These are phyloP conservation scores for Drosophila orena DNA, from an alignment of 1,140 invertebrate genomes.

Conservation along the genomic window DNA sequence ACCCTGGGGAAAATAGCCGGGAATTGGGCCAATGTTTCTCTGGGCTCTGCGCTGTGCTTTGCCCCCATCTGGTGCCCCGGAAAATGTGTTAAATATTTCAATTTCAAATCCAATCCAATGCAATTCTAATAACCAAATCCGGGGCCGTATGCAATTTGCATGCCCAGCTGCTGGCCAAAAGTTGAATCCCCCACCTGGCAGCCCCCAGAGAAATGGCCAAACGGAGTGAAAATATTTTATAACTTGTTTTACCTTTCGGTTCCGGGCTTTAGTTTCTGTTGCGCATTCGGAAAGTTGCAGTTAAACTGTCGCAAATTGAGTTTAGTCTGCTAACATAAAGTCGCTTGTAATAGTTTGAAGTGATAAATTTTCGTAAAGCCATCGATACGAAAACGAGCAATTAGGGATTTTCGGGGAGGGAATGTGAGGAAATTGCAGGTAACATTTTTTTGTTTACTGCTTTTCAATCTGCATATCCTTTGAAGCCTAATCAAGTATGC, in stretches of 20 bases:
- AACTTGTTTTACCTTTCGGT: conserved; percentile 49
- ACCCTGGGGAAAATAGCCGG: conserved; percentile 2
- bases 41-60: no score
- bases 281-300: conserved; percentile 26
- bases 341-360: conserved; percentile 37
- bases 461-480: no score
- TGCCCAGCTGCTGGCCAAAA: conserved; percentile 69
- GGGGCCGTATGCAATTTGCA: conserved; percentile 67
- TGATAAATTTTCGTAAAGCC: conserved; percentile 35
- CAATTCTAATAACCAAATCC: conserved; percentile 80
- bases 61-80: conserved; percentile 17
- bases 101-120: conserved; percentile 78
- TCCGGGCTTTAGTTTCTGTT: conserved; percentile 19
- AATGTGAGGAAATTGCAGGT: conserved; percentile 8
- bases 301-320: conserved; percentile 39
- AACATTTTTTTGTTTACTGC: no score
- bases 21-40: conserved; percentile 3
- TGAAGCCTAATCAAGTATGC: no score
- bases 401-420: conserved; percentile 3
- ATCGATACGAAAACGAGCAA: conserved; percentile 5
- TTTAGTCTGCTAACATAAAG: conserved; percentile 21
- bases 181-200: not conserved
- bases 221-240: conserved; percentile 64
- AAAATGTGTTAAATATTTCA: conserved; percentile 79
- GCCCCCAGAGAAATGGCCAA: conserved; percentile 15